Base-by-base conservation (phyloP, 2,797 vertebrate genomes). In the Leucoraja ocellata region DNA sequence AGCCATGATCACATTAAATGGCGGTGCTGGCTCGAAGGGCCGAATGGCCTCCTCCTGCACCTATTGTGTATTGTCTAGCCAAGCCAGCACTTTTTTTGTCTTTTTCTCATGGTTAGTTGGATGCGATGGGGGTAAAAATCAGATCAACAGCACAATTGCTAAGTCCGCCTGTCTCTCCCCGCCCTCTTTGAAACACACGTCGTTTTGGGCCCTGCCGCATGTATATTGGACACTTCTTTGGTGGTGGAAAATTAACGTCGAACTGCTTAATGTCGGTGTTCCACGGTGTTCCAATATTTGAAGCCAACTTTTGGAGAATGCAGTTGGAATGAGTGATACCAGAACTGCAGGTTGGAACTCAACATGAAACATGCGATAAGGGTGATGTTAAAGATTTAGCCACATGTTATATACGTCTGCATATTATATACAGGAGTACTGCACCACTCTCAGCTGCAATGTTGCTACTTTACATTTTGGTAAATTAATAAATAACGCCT, bases 401-500 rank as follows among this genome's bases (percentile, higher is more conserved):
- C 23, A n/a, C 84, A 68, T 11, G 10, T 88, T 65, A 88, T 36
- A 68, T 68, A 36, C n/a, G 68, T 74, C 71, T 74, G 84, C 84
- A 68, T 21, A 21, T 88, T 88, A 88, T 68, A 68, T 68, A 68
- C 84, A 88, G 84, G 84, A 88, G 63, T 88, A 32, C n/a, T 88
- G 84, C 61, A 18, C n/a, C 63, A 32, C n/a, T 88, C 28, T n/a
- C 3, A 36, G n/a, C 5, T 88, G 61, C n/a, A 18, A 68, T 9
- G 39, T 11, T 88, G 84, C 28, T 36, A 23, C 84, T 68, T 36
- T 10, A 36, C 1, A 32, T 16, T 61, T 23, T 9, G 32, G 1
- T 81, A 21, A 81, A 39, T 8, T 23, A 7, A 21, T 54, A 10
- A 21, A 39, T 21, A 11, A 13, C 14, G 83, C 0, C 28, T 32